Conservation (phyloP, 1,140 invertebrate species). For the Vollenhovia emeryi region DNA sequence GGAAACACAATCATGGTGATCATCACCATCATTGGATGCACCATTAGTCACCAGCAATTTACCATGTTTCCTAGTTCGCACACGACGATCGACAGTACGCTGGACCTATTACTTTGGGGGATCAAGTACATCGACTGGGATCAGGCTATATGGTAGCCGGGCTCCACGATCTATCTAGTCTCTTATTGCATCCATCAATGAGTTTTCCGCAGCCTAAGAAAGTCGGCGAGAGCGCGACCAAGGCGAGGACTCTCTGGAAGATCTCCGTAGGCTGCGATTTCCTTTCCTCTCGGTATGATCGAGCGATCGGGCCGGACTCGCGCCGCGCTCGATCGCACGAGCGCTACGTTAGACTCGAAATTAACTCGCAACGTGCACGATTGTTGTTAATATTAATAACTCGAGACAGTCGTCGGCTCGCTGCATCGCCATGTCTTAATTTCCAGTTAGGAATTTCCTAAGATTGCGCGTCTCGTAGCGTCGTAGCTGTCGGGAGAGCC, state of each 20-base stretch:
- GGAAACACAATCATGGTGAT: constrained; percentile 67
- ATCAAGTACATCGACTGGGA: constrained; percentile 80
- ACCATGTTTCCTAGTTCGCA: constrained; percentile 76
- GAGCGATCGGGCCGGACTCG: background rate
- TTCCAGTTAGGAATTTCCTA: constrained; percentile 39
- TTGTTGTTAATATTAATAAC: constrained; percentile 17
- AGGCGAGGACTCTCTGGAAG: constrained; percentile 33
- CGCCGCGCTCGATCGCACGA: background rate
- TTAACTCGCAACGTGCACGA: constrained; percentile 30
- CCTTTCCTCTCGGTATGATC: constrained; percentile 49
- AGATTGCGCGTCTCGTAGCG: background rate
- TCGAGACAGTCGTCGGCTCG: background rate
- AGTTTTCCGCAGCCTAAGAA: constrained; percentile 2
- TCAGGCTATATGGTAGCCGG: constrained; percentile 74
- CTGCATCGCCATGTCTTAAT: constrained; percentile 30
- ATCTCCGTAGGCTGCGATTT: background rate
- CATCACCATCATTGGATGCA: constrained; percentile 28
- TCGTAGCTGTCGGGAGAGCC: background rate
- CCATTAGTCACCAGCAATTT: constrained; percentile 71
- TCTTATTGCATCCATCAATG: constrained; percentile 42
- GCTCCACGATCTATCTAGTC: constrained; percentile 66
- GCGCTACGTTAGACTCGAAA: background rate
- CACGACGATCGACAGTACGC: constrained; percentile 73
- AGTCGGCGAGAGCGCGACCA: constrained; percentile 39
- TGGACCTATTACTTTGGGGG: constrained; percentile 81